A percentile compares a stretch with the other conserved stretches of the same genome.
These are phyloP conservation scores for Rhinella marina DNA, from an alignment of 2,797 vertebrate genomes.

Conservation along the genomic window DNA sequence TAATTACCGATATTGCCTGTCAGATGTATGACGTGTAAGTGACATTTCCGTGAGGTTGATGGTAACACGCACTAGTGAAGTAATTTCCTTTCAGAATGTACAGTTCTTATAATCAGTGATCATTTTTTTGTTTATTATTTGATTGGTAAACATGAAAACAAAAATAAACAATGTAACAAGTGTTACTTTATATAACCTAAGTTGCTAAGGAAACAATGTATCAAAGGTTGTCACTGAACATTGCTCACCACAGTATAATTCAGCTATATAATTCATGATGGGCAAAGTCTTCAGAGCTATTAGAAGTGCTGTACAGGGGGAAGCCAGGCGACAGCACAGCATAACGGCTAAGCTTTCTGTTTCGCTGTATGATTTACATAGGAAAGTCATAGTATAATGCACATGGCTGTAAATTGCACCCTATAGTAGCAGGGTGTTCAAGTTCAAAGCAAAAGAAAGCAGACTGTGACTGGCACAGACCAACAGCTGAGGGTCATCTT, in stretches of 20 bases:
- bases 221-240: background rate
- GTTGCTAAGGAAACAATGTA: background rate
- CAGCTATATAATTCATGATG: background rate
- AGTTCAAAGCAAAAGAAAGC: slow-evolving; percentile 18
- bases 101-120: background rate
- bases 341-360: background rate
- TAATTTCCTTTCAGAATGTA: no score
- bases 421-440: background rate
- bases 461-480: background rate
- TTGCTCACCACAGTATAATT: background rate
- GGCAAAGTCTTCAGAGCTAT: background rate
- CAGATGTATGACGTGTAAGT: no score
- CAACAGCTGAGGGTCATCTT: slow-evolving; percentile 24
- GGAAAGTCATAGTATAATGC: background rate
- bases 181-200: no score
- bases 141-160: background rate
- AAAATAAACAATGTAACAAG: background rate
- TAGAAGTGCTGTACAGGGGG: no score
- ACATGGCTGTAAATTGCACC: background rate
- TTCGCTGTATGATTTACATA: background rate
- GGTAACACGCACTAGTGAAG: no score
- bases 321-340: background rate
- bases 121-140: background rate
- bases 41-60: no score
- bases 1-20: no score